Evolutionary conservation across 2,888 invertebrate genomes (phyloP), one percentile per base, ranked within the genome.

Genomic region (Temnothorax ravouxi): DNA sequence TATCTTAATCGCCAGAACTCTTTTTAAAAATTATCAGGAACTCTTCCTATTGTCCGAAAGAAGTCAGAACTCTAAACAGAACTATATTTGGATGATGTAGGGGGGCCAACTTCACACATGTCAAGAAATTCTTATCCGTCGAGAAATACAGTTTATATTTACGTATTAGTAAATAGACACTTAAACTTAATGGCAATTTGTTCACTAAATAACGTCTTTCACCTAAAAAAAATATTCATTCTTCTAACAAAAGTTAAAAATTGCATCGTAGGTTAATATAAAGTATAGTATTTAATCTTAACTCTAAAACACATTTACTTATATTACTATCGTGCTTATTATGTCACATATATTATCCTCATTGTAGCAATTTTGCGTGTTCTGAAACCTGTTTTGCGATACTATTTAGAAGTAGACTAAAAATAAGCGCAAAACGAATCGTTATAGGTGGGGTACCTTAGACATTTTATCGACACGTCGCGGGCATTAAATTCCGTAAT

Each of bases 401-500:
- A 25, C 2, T 52, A 29, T 44, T 56, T 44, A 29, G 5, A 3
- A 44, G 34, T 71, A 34, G 29, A 4, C 64, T 83, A 84, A 66
- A 81, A 72, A 76, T 69, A 81, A 47, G 47, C n/a, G 41, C 4
- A 66, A 52, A 62, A 80, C 34, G 38, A 67, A 77, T 83, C 64
- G 69, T 64, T 66, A 38, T 66, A 38, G 15, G 18, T 29, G 50
- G 75, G 75, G 75, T 79, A 80, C 25, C 72, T 69, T 54, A 47
- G 71, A 29, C 47, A 52, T 76, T 76, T 88, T 84, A 82, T 79
- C 67, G 21, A 29, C 34, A 59, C 25, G 54, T 25, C 25, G 74
- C 38, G 29, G 34, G 54, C 81, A 72, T 82, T 76, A 84, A 81
- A 84, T 82, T 71, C 47, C 66, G 52, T 82, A 85, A 85, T 71